phyloP scores from a whole-genome alignment of 2,888 invertebrate species.

The Lagria hirta region DNA sequence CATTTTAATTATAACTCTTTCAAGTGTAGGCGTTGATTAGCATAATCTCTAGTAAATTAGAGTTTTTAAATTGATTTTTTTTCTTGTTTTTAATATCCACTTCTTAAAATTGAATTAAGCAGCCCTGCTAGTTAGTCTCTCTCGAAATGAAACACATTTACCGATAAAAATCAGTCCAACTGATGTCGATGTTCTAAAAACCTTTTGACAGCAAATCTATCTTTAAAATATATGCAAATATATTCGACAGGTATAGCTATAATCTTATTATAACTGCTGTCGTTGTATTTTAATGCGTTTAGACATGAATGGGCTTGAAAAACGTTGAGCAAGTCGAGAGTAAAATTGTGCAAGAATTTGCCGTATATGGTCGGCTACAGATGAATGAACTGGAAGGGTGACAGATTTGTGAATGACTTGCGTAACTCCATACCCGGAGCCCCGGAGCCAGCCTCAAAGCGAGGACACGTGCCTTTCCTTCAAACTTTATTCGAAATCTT shows the following conservation, averaged over 20 bases:
- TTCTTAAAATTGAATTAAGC: slow-evolving; percentile 20
- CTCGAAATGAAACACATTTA: slow-evolving; percentile 8
- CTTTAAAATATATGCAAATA: slow-evolving; percentile 23
- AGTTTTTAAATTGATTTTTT: slow-evolving; percentile 9
- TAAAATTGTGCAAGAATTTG: slow-evolving; percentile 47
- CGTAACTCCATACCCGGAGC: slow-evolving; percentile 27
- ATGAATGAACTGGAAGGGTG: slow-evolving; percentile 46
- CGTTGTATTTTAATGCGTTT: slow-evolving; percentile 27
- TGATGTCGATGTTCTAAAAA: slow-evolving; percentile 9
- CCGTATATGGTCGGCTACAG: slow-evolving; percentile 46
- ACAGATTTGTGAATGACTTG: slow-evolving; percentile 45
- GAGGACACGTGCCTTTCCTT: slow-evolving; percentile 16
- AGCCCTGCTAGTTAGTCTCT: slow-evolving; percentile 6
- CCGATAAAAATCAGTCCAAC: slow-evolving; percentile 2
- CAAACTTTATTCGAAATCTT: slow-evolving; percentile 12
- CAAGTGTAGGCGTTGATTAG: slow-evolving; percentile 14
- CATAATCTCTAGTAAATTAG: slow-evolving; percentile 20
- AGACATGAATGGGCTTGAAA: slow-evolving; percentile 28
- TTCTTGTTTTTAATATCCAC: slow-evolving; percentile 8
- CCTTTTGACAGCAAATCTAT: slow-evolving; percentile 6
- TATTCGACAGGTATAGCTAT: slow-evolving; percentile 27
- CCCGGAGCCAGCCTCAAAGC: slow-evolving; percentile 17
- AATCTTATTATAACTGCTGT: slow-evolving; percentile 25
- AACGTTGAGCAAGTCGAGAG: slow-evolving; percentile 31
- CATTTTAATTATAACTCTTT: slow-evolving; percentile 17